These are phyloP conservation scores for Leptoteleia sp. DNA, from an alignment of 1,140 invertebrate genomes.

Conservation along the genomic window DNA sequence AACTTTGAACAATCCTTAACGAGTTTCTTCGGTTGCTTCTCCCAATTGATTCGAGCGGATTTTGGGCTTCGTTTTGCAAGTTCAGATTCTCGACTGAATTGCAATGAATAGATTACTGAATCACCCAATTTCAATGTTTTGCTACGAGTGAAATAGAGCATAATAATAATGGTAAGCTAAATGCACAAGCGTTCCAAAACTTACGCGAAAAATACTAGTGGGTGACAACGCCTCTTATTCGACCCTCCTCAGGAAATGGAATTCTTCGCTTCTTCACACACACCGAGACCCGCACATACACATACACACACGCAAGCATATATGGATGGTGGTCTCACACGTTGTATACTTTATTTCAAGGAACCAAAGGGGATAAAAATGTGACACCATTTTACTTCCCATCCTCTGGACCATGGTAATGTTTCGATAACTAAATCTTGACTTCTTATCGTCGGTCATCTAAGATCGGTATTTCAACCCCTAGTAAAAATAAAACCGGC, in stretches of 20 bases:
- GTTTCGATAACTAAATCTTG: constrained; percentile 26
- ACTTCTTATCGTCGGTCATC: constrained; percentile 24
- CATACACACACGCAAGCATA: neutral
- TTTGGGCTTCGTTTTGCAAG: too few relatives aligned
- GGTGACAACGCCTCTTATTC: constrained; percentile 43
- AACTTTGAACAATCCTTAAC: too few relatives aligned
- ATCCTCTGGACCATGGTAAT: constrained; percentile 1
- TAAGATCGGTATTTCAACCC: constrained; percentile 13
- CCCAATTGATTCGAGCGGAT: too few relatives aligned
- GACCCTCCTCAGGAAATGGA: constrained; percentile 42
- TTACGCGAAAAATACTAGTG: constrained; percentile 40
- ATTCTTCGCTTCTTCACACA: constrained; percentile 34
- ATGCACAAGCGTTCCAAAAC: constrained; percentile 21
- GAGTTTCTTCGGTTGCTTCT: too few relatives aligned
- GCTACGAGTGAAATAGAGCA: neutral
- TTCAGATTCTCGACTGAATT: too few relatives aligned
- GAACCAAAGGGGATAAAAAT: constrained; percentile 56
- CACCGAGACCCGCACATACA: constrained; percentile 9
- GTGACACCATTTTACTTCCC: constrained; percentile 57
- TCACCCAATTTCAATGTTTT: too few relatives aligned
- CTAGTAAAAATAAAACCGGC: too few relatives aligned
- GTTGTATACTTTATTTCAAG: constrained; percentile 44
- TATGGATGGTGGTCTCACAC: constrained; percentile 6
- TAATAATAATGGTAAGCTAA: constrained; percentile 24
- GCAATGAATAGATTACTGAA: too few relatives aligned